Percentiles rank a stretch among this genome's conserved stretches.
Evolutionary conservation across 2,888 invertebrate species (phyloP).

Genomic region (Caenorhabditis sp.): DNA sequence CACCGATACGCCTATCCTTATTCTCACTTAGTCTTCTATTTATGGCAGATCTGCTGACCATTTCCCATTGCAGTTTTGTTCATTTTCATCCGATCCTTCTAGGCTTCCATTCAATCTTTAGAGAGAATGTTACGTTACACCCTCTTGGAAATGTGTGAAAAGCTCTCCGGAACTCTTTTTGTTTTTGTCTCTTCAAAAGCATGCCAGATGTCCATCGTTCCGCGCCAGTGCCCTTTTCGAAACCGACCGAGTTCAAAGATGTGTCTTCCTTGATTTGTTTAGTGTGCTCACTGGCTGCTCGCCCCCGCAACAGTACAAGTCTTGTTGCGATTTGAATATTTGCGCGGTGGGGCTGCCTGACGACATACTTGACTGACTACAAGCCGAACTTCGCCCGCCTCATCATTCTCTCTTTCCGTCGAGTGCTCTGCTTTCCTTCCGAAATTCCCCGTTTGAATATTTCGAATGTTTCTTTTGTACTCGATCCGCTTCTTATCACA

Average conservation of each 20-base stretch:
- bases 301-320: constrained; percentile 40
- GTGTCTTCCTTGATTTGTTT: constrained; percentile 18
- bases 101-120: too few species aligned
- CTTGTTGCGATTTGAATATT: constrained; percentile 50
- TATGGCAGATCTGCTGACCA: too few species aligned
- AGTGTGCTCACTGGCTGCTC: constrained; percentile 14
- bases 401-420: constrained; percentile 7
- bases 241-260: too few species aligned
- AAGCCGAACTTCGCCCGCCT: constrained; percentile 26
- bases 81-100: too few species aligned
- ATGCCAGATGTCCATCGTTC: constrained; percentile 11
- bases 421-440: constrained; percentile 1
- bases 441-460: background rate
- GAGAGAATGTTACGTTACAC: too few species aligned
- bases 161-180: too few species aligned
- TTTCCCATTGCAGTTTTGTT: background rate
- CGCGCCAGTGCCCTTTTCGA: constrained; percentile 1
- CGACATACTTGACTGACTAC: constrained; percentile 52
- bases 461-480: constrained; percentile 17
- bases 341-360: constrained; percentile 12
- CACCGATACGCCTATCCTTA: too few species aligned
- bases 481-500: constrained; percentile 5
- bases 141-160: too few species aligned
- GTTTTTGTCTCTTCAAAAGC: too few species aligned
- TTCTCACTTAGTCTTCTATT: too few species aligned